phyloP scores from a whole-genome alignment of 1,140 invertebrate genomes.

The Drosophila tropicalis region DNA sequence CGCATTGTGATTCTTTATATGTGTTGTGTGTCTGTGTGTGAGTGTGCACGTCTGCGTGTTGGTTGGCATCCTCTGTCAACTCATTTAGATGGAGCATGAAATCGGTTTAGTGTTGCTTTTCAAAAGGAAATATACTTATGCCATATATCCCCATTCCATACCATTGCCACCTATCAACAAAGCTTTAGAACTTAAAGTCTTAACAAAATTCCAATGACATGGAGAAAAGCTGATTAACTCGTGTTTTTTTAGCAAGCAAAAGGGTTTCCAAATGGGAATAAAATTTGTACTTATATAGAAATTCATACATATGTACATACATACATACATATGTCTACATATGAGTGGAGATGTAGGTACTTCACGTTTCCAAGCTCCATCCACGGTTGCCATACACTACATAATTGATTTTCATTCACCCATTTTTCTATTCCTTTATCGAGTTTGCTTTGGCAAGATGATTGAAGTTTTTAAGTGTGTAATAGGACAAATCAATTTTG shows the following conservation, averaged over 20 bases:
- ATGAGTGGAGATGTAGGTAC: not conserved
- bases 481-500: no score
- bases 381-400: not conserved
- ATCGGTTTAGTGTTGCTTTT: slow-evolving; percentile 34
- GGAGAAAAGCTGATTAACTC: slow-evolving; percentile 7
- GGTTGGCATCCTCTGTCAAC: slow-evolving; percentile 25
- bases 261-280: not conserved
- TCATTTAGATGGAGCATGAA: slow-evolving; percentile 51
- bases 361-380: not conserved
- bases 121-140: slow-evolving; percentile 17
- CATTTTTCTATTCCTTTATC: no score
- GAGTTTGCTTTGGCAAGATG: no score
- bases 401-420: not conserved
- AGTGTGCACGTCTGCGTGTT: slow-evolving; percentile 6
- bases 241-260: slow-evolving; percentile 9
- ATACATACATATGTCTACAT: not conserved
- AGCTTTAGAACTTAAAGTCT: not conserved
- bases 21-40: slow-evolving; percentile 9
- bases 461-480: no score
- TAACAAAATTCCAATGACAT: slow-evolving; percentile 5
- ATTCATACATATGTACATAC: no score
- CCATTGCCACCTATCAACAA: not conserved
- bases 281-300: not conserved
- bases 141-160: not conserved
- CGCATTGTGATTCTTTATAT: slow-evolving; percentile 49